A percentile compares a stretch with the other conserved stretches of the same genome.
These are phyloP conservation scores for Crax fasciolata DNA, from an alignment of 2,797 vertebrate genomes.

Conservation along the genomic window DNA sequence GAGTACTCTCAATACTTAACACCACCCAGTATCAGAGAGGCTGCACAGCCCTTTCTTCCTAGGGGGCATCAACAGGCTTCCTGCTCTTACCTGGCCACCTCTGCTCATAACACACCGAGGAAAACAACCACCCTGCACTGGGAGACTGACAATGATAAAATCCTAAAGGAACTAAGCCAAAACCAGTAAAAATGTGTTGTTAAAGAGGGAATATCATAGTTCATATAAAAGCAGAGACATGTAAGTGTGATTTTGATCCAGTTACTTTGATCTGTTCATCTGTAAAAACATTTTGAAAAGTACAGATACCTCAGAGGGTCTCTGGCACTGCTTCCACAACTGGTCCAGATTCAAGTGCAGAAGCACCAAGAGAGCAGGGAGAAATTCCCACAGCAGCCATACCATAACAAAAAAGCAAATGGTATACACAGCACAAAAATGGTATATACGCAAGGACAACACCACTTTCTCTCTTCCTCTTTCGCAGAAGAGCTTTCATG, in stretches of 20 bases:
- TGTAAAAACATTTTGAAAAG: background rate
- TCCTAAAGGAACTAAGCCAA: background rate
- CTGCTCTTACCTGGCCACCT: background rate
- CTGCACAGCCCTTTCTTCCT: background rate
- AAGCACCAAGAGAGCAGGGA: background rate
- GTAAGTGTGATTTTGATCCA: background rate
- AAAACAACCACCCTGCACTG: background rate
- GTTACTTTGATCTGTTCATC: background rate
- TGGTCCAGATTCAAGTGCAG: background rate
- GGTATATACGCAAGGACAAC: background rate
- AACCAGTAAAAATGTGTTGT: background rate
- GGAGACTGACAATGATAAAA: background rate
- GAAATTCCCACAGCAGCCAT: fast-evolving
- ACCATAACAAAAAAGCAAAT: background rate
- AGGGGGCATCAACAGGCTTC: background rate
- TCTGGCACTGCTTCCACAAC: background rate
- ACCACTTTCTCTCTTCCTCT: background rate
- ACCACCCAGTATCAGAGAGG: background rate
- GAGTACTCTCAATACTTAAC: background rate
- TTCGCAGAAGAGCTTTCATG: background rate
- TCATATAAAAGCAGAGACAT: background rate
- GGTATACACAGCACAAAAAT: background rate
- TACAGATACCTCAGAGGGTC: background rate
- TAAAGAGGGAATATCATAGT: background rate
- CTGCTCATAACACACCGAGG: background rate